Evolutionary conservation across 2,113 vertebrate genomes (phyloP), one percentile per base, ranked within the genome.

Genomic region (Seriola dumerili): DNA sequence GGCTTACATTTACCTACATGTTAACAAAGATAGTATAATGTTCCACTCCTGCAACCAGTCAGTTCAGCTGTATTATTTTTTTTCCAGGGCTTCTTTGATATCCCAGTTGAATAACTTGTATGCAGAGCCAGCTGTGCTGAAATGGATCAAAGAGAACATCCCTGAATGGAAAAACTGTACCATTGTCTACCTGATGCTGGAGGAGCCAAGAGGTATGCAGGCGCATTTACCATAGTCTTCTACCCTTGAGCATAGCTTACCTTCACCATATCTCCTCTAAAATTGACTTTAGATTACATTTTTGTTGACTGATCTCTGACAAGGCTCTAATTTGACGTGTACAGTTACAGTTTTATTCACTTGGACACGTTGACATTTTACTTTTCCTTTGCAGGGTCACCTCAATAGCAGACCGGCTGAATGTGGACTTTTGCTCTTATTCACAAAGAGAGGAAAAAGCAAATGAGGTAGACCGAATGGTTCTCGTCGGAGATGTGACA

Each of bases 371-470:
- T 17, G 17, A 55, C 7, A 36, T 17, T 78, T 34, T 69, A 7
- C 6, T 69, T 82, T 86, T 38, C 40, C 29, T 76, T 90, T 88
- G 5, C 95, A 99, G 98, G 92, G 98, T 99, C 80, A 99, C 98
- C 32, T 99, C 98, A 69, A 99, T 99, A 71, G 98, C 98, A 38
- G 98, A 99, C 89, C 91, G 98, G 19, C 81, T 99, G 88, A 99
- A 99, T 13, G 98, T 99, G 40, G 98, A 99, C 95, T 99, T n/a
- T 99, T 59, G 98, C 98, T 70, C 96, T 99, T 57, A 99, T 99
- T 86, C 98, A 99, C 95, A 99, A 99, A 88, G 98, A 99, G 85
- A 95, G 98, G 81, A 99, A 99, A 99, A 99, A 75, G 98, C 98
- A 40, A 99, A 98, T 0, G 98, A 99, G 81, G 98, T 99, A 5